Conservation (phyloP, 2,888 invertebrate species). For the Resseliella maxima region DNA sequence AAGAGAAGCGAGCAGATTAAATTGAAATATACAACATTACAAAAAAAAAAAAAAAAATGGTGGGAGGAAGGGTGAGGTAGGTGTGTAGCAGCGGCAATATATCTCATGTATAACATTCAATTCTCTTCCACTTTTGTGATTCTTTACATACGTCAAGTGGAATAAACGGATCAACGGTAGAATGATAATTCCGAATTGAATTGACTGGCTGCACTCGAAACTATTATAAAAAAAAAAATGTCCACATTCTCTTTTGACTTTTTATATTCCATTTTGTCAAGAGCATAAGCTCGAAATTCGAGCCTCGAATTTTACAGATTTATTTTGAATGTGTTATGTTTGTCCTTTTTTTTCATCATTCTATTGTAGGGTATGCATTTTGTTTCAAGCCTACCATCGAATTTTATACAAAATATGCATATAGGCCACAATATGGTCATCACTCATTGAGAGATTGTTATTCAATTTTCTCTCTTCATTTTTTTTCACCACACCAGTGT, state of each 20-base stretch:
- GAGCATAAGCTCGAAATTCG: not conserved
- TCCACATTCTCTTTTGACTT: too few relatives aligned
- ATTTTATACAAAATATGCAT: too few relatives aligned
- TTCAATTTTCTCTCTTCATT: too few relatives aligned
- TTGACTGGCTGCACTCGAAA: not conserved
- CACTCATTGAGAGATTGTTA: too few relatives aligned
- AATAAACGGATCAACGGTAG: not conserved
- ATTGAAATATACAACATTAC: not conserved
- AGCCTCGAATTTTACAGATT: not conserved
- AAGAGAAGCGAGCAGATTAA: not conserved
- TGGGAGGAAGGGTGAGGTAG: not conserved
- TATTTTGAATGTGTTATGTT: not conserved
- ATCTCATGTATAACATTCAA: not conserved
- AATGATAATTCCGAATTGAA: not conserved
- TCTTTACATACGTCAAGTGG: conserved; percentile 1
- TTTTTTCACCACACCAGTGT: too few relatives aligned
- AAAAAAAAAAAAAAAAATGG: too few relatives aligned
- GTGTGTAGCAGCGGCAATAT: too few relatives aligned
- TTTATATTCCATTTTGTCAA: not conserved
- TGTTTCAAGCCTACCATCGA: not conserved
- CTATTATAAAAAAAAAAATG: not conserved
- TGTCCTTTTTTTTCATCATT: not conserved
- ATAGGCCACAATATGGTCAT: too few relatives aligned
- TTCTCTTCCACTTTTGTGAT: not conserved
- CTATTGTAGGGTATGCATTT: not conserved